A percentile compares a stretch with the other conserved stretches of the same genome.
Conservation (phyloP, 1,140 invertebrate species). For the Hycleus cichorii region DNA sequence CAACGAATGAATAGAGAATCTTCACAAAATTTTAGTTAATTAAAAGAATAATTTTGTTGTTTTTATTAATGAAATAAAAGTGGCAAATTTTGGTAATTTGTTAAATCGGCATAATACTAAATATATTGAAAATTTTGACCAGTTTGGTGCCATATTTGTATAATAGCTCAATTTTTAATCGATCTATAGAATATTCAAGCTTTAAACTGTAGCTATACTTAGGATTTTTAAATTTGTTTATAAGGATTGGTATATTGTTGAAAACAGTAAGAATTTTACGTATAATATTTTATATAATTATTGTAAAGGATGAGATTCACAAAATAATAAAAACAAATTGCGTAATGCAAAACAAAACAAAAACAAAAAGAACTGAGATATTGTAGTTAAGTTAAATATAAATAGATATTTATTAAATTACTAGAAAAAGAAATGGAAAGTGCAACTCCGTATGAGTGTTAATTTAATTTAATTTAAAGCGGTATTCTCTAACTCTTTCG, state of each 20-base stretch:
- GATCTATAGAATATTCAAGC: constrained; percentile 37
- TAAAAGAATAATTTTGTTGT: not conserved
- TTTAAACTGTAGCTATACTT: constrained; percentile 35
- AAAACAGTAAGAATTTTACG: constrained; percentile 29
- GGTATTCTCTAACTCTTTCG: too few relatives aligned
- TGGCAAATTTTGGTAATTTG: too few relatives aligned
- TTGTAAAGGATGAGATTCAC: constrained; percentile 18
- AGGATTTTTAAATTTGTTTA: constrained; percentile 35
- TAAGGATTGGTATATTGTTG: constrained; percentile 31
- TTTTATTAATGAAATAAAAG: not conserved
- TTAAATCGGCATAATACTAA: not conserved
- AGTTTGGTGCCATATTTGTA: constrained; percentile 42
- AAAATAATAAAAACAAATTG: constrained; percentile 4
- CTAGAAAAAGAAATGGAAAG: constrained; percentile 14
- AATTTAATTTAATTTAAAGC: not conserved
- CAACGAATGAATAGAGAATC: too few relatives aligned
- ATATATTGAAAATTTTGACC: constrained; percentile 34
- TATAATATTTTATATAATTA: constrained; percentile 26
- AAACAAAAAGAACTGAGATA: constrained; percentile 30
- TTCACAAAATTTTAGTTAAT: not conserved
- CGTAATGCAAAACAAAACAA: not conserved
- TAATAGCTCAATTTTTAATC: constrained; percentile 43
- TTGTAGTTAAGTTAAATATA: constrained; percentile 19
- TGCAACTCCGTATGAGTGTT: constrained; percentile 28
- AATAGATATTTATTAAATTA: too few relatives aligned